phyloP scores from a whole-genome alignment of 2,888 invertebrate genomes.

The Nomada fabriciana region DNA sequence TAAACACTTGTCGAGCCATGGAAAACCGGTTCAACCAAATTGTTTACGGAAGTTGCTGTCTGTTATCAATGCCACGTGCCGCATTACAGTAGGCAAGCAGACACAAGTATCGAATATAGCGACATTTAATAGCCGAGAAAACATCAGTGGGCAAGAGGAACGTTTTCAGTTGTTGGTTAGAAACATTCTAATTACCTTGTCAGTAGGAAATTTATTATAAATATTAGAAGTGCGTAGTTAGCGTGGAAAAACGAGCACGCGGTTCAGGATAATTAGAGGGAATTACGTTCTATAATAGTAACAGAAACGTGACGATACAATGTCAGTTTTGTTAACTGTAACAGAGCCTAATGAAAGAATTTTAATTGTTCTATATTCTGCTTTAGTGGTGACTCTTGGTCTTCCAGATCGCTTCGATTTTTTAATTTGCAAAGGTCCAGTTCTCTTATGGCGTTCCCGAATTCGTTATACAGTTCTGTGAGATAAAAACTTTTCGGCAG shows the following conservation, averaged over 20 bases:
- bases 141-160: slow-evolving; percentile 21
- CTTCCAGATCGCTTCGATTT: too few species aligned
- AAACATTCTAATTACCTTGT: background rate
- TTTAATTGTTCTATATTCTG: too few species aligned
- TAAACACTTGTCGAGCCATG: slow-evolving; percentile 10
- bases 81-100: slow-evolving; percentile 4
- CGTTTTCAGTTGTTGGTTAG: slow-evolving; percentile 1
- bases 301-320: too few species aligned
- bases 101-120: slow-evolving; percentile 19
- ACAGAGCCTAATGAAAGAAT: too few species aligned
- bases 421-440: too few species aligned
- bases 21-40: slow-evolving; percentile 13
- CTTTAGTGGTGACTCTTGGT: too few species aligned
- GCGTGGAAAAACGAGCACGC: background rate
- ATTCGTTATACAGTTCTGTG: too few species aligned
- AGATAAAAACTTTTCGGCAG: too few species aligned
- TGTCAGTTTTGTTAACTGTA: too few species aligned
- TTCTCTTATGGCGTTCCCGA: too few species aligned
- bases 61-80: slow-evolving; percentile 24
- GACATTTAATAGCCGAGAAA: slow-evolving; percentile 46
- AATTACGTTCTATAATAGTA: too few species aligned
- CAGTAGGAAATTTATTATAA: background rate
- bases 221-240: background rate
- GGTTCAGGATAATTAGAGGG: background rate
- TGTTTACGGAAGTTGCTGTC: slow-evolving; percentile 47